Percentiles rank a stretch among this genome's conserved stretches.
Evolutionary conservation across 2,113 vertebrate species (phyloP).

Genomic region (Nothoprocta perdicaria): DNA sequence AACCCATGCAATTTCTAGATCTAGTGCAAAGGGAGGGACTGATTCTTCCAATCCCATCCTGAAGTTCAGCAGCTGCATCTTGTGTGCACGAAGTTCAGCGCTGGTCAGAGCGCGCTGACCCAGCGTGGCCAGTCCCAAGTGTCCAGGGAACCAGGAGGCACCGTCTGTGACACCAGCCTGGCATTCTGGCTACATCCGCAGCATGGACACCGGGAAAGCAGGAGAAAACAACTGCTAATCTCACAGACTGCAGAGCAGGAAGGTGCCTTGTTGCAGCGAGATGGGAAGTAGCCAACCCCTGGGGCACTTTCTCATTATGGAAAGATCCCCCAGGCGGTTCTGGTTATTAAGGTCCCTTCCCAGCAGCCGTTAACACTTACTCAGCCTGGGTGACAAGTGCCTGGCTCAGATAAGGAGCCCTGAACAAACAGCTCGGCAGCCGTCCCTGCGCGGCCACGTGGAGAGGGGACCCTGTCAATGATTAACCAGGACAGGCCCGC

Average conservation of each 20-base stretch:
- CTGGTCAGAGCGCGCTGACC: background rate
- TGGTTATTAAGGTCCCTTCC: background rate
- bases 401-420: conserved; percentile 25
- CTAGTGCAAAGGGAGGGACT: no score
- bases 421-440: background rate
- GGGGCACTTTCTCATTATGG: background rate
- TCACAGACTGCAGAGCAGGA: fast-evolving
- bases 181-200: fast-evolving
- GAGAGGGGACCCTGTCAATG: background rate
- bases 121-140: background rate
- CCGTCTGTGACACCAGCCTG: background rate
- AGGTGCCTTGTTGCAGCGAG: background rate
- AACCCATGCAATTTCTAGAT: fast-evolving
- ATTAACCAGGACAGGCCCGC: conserved; percentile 30
- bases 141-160: no score
- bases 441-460: background rate
- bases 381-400: background rate
- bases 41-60: background rate
- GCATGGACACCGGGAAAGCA: background rate
- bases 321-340: background rate
- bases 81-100: fast-evolving
- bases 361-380: background rate
- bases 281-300: fast-evolving
- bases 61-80: background rate
- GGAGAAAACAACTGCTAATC: background rate